Percentiles rank a stretch among this genome's conserved stretches.
Evolutionary conservation across 2,888 invertebrate species (phyloP).

Genomic region (Lasioglossum marginatum): DNA sequence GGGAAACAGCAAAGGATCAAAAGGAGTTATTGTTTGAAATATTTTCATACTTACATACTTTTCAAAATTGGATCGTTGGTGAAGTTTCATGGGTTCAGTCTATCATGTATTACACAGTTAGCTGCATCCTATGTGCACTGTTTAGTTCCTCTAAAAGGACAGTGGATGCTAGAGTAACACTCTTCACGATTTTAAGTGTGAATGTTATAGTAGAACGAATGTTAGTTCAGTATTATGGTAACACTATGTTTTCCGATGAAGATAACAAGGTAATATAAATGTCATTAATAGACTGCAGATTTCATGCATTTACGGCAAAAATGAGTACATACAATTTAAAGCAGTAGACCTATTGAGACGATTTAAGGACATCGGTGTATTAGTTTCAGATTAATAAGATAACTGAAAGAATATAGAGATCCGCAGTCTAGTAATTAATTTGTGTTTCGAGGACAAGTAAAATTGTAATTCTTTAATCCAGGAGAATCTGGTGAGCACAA

Average conservation of each 20-base stretch:
- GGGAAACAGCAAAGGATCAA: slow-evolving; percentile 86
- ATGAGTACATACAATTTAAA: too few relatives aligned
- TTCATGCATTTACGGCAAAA: too few relatives aligned
- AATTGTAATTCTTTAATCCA: slow-evolving; percentile 38
- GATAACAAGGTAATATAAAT: slow-evolving; percentile 73
- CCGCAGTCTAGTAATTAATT: not conserved
- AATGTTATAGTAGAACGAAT: slow-evolving; percentile 86
- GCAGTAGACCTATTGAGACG: too few relatives aligned
- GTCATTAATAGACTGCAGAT: not conserved
- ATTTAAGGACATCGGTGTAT: too few relatives aligned
- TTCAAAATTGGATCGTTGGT: slow-evolving; percentile 87
- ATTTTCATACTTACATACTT: slow-evolving; percentile 85
- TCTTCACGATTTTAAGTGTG: slow-evolving; percentile 85
- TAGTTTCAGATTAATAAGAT: too few relatives aligned
- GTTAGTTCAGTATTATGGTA: slow-evolving; percentile 78
- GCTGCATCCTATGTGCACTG: slow-evolving; percentile 86
- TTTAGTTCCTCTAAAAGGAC: slow-evolving; percentile 87
- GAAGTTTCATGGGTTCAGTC: slow-evolving; percentile 89
- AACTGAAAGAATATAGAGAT: too few relatives aligned
- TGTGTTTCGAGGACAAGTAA: not conserved
- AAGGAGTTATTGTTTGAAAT: slow-evolving; percentile 86
- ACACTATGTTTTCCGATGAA: slow-evolving; percentile 52
- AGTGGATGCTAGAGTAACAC: slow-evolving; percentile 85
- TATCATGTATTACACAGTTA: slow-evolving; percentile 86
- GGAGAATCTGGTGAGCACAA: slow-evolving; percentile 68